Base-by-base conservation (phyloP, 2,797 vertebrate genomes). In the Platalea minor region DNA sequence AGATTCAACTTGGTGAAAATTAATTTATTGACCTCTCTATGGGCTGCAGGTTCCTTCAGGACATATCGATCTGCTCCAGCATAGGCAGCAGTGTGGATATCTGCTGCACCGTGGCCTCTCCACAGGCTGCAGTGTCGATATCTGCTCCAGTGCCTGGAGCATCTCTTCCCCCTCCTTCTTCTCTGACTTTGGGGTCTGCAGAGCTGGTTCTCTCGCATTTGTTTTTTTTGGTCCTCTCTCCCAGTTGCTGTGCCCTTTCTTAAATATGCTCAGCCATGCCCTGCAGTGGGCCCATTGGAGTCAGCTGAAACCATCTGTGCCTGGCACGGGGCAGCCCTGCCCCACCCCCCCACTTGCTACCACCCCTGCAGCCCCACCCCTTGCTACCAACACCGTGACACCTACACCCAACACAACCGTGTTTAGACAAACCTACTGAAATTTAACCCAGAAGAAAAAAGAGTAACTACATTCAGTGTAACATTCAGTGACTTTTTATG, bases 321-420 rank as follows among this genome's bases (percentile, higher is more conserved):
- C 12, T 1, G 2, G 12, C n/a, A 65, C 0, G 3, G 6, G 19
- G 31, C 12, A 78, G 19, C 7, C 14, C 7, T 10, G 5, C 0
- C 0, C 15, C 41, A 37, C 39, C 13, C 9, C 1, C 0, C 1
- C 2, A 13, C 8, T 35, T 46, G 17, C 16, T 77, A 28, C 15
- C 45, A 64, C 33, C 6, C 17, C 29, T 76, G 17, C 37, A 31
- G 35, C 9, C 13, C 8, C 10, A 41, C 41, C 0, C 43, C 6
- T 29, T 2, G 0, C 17, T 46, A n/a, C 45, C 39, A 53, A 24
- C 10, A 57, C 16, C 18, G 20, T 86, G 37, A 57, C 9, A 45
- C 7, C 19, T 57, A 45, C 33, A 50, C 19, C 10, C 11, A 39
- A 29, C 16, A 14, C 33, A 56, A 7, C 16, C 0, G 1, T 23